Percentiles rank a stretch among this genome's conserved stretches.
phyloP scores from a whole-genome alignment of 2,113 vertebrate genomes.

The Stigmatopora argus region DNA sequence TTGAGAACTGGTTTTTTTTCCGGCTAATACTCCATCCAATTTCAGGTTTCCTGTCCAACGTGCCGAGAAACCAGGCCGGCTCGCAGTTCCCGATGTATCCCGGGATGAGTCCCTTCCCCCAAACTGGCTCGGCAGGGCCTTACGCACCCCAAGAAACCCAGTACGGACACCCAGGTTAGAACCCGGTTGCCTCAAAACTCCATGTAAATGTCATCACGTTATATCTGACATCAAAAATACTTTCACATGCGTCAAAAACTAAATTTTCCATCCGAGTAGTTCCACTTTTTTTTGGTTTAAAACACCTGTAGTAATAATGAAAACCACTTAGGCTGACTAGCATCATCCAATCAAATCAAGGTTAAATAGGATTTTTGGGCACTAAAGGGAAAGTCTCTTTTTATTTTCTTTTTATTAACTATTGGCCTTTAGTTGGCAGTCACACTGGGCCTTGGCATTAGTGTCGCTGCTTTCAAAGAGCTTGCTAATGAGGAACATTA shows the following conservation, averaged over 20 bases:
- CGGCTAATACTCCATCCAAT: slow-evolving; percentile 12
- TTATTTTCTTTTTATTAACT: slow-evolving; percentile 18
- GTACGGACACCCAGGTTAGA: slow-evolving; percentile 87
- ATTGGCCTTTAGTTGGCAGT: slow-evolving; percentile 18
- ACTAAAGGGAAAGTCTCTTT: slow-evolving; percentile 15
- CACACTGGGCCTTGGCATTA: slow-evolving; percentile 41
- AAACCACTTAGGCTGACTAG: slow-evolving; percentile 17
- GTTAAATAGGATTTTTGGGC: slow-evolving; percentile 1
- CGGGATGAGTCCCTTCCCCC: slow-evolving; percentile 82
- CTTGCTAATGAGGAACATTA: slow-evolving; percentile 44
- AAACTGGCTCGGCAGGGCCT: slow-evolving; percentile 78
- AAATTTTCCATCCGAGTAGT: background rate
- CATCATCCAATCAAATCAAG: background rate
- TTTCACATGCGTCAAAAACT: background rate
- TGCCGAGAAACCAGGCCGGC: slow-evolving; percentile 84
- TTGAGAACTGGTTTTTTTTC: slow-evolving; percentile 1
- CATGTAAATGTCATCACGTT: background rate
- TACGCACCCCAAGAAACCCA: slow-evolving; percentile 88
- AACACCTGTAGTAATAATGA: background rate
- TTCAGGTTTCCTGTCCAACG: slow-evolving; percentile 82
- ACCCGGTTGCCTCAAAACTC: background rate
- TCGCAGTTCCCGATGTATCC: slow-evolving; percentile 88
- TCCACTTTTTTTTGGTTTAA: background rate
- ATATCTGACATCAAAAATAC: background rate
- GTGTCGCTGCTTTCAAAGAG: slow-evolving; percentile 45